Evolutionary conservation across 2,113 vertebrate genomes (phyloP).

Genomic region (Plecturocebus donacophilus): DNA sequence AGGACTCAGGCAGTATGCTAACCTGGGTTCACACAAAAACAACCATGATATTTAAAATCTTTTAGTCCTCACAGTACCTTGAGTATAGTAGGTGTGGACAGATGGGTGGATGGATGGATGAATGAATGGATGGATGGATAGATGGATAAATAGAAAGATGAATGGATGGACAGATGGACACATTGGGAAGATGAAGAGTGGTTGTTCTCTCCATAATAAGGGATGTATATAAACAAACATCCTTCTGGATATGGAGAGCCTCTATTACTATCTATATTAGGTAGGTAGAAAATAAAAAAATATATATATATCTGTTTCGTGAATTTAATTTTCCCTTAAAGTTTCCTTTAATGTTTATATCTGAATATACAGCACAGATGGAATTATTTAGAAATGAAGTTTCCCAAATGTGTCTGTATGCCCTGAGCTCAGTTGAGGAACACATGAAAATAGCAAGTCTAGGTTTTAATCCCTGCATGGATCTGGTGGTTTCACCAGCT

Average conservation of each 20-base stretch:
- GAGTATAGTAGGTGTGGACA: not conserved
- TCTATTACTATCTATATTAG: not conserved
- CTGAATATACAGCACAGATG: not conserved
- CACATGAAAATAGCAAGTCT: not conserved
- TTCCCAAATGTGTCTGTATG: conserved; percentile 36
- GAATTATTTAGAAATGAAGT: conserved; percentile 21
- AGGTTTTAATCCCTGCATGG: not conserved
- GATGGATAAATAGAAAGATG: not conserved
- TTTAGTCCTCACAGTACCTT: not conserved
- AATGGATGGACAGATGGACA: not conserved
- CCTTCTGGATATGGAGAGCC: not conserved
- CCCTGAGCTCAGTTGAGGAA: not conserved
- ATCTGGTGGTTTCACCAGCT: not conserved
- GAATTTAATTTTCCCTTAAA: conserved; percentile 38
- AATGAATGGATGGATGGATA: not conserved
- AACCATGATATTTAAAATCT: not conserved
- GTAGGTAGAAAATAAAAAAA: not conserved
- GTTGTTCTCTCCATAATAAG: not conserved
- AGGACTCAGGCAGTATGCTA: not conserved
- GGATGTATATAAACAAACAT: not conserved
- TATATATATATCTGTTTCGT: not conserved
- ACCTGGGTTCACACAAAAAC: not conserved
- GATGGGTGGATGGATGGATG: too few species aligned
- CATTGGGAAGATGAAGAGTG: not conserved
- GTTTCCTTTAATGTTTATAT: conserved; percentile 23